Conservation (phyloP, 2,113 vertebrate species). For the Actinemys pallida region DNA sequence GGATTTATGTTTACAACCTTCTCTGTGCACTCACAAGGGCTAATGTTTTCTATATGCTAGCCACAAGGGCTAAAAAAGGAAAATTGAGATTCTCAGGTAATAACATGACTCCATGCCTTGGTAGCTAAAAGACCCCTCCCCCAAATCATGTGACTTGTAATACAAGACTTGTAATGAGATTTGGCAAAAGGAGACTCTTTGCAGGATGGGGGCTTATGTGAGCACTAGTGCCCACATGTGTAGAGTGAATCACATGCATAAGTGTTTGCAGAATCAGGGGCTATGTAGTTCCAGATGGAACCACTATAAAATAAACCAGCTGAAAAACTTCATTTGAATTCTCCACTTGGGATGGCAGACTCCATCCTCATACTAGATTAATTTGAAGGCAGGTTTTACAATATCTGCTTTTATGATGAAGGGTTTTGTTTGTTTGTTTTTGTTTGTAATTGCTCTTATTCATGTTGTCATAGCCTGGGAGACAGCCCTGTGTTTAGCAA, state of each 20-base stretch:
- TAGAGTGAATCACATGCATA: not conserved
- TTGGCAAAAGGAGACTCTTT: fast-evolving
- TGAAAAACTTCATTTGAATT: not conserved
- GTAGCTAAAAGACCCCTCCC: not conserved
- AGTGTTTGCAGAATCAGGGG: not conserved
- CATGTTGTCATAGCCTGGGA: not conserved
- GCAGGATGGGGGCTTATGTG: fast-evolving
- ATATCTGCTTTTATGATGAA: not conserved
- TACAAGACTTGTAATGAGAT: fast-evolving
- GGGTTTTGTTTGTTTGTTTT: not conserved
- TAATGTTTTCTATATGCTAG: not conserved
- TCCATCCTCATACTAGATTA: not conserved
- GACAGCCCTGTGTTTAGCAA: not conserved
- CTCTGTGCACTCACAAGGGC: not conserved
- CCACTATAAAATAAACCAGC: not conserved
- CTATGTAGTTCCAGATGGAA: not conserved
- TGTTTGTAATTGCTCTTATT: not conserved
- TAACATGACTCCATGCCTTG: not conserved
- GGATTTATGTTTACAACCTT: not conserved
- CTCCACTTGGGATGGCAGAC: not conserved
- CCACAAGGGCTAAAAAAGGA: not conserved
- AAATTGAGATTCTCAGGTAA: not conserved
- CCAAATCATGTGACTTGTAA: not conserved
- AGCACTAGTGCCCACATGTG: not conserved
- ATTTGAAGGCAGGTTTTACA: not conserved